Conservation (phyloP, 2,797 vertebrate species). For the Gymnothorax javanicus region DNA sequence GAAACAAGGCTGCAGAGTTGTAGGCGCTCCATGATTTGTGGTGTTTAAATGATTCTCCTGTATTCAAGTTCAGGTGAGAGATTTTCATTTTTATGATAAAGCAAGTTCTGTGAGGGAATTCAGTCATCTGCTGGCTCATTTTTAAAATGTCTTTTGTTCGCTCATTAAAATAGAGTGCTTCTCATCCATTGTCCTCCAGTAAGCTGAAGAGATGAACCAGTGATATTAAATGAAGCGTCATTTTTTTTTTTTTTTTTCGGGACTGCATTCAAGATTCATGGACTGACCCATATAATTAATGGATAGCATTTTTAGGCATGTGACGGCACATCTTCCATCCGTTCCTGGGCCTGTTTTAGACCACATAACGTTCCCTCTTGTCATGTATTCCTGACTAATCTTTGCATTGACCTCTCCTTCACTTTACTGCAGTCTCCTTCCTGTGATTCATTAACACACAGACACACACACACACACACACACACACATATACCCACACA, state of each 20-base stretch:
- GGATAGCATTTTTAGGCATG: conserved; percentile 52
- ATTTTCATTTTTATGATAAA: conserved; percentile 6
- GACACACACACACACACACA: conserved; percentile 3
- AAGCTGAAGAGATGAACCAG: conserved; percentile 26
- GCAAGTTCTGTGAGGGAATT: background rate
- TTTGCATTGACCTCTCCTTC: conserved; percentile 70
- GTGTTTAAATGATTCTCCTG: background rate
- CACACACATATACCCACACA: background rate
- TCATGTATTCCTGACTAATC: conserved; percentile 68
- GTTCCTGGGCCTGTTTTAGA: conserved; percentile 41
- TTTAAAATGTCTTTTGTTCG: conserved; percentile 41
- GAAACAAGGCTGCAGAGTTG: conserved; percentile 5
- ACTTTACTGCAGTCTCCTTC: conserved; percentile 40
- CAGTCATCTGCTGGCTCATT: conserved; percentile 40
- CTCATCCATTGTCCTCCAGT: conserved; percentile 39
- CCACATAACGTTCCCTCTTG: conserved; percentile 59
- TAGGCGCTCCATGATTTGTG: background rate
- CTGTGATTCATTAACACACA: background rate
- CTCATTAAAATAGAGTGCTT: conserved; percentile 32
- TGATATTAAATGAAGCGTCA: conserved; percentile 41
- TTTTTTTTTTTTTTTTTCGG: conserved; percentile 44
- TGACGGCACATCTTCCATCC: conserved; percentile 36
- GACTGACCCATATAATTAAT: conserved; percentile 70
- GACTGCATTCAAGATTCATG: conserved; percentile 68
- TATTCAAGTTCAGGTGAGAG: conserved; percentile 29